Conservation (phyloP, 2,888 invertebrate species). For the Chydorus sphaericus region DNA sequence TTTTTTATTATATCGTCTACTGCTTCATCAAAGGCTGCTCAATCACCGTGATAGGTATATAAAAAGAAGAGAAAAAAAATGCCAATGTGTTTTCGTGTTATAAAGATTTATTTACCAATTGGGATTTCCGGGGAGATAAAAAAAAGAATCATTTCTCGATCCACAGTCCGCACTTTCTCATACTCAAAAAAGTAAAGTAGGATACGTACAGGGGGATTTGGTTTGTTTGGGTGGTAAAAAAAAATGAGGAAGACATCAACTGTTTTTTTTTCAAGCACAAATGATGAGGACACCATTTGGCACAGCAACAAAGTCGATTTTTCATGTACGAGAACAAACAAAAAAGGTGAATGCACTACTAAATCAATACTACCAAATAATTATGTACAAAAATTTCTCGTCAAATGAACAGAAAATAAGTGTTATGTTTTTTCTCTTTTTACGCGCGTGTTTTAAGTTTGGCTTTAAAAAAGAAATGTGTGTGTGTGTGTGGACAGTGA, state of each 20-base stretch:
- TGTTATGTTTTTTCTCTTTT: too few relatives aligned
- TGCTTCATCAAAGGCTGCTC: background rate
- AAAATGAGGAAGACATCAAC: background rate
- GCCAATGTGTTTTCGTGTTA: background rate
- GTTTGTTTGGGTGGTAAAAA: background rate
- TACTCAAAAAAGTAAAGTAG: background rate
- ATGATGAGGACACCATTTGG: background rate
- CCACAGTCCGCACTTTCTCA: too few relatives aligned
- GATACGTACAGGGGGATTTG: background rate
- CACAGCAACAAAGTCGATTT: too few relatives aligned
- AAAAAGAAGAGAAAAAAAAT: background rate
- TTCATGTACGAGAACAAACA: background rate
- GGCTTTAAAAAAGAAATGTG: background rate
- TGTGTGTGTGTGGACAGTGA: slow-evolving; percentile 5
- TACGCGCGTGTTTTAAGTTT: too few relatives aligned
- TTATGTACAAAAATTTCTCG: slow-evolving; percentile 7
- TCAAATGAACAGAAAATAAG: slow-evolving; percentile 6
- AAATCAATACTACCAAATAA: too few relatives aligned
- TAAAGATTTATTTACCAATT: background rate
- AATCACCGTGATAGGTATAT: too few relatives aligned
- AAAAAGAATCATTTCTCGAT: too few relatives aligned
- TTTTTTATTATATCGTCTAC: background rate
- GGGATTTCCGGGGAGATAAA: background rate
- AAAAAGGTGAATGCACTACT: slow-evolving; percentile 1
- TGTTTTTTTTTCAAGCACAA: too few relatives aligned